Percentiles rank a stretch among this genome's conserved stretches.
Evolutionary conservation across 2,888 invertebrate species (phyloP).

Genomic region (Lasioglossum morio): DNA sequence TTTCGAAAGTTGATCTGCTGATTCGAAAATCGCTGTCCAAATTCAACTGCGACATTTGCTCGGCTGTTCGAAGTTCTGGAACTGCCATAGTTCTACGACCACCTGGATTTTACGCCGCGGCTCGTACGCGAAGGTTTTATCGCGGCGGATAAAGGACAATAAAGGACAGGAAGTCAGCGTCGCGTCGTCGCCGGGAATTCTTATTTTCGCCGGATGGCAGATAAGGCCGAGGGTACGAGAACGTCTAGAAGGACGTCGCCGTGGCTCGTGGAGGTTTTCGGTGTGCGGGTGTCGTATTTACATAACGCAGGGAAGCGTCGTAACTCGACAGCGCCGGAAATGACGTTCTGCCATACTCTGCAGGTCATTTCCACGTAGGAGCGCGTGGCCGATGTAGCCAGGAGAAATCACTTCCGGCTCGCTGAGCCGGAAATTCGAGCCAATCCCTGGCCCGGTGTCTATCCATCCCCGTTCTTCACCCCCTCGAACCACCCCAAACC

Average conservation of each 20-base stretch:
- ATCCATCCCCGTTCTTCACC: neutral
- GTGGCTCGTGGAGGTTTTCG: neutral
- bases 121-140: conserved; percentile 18
- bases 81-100: neutral
- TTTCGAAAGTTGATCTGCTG: neutral
- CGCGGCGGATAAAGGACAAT: conserved; percentile 20
- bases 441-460: conserved; percentile 67
- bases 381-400: conserved; percentile 69
- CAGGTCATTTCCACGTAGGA: conserved; percentile 76
- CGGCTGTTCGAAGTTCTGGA: neutral
- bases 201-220: conserved; percentile 6
- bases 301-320: conserved; percentile 66
- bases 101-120: neutral
- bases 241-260: conserved; percentile 6
- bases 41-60: neutral
- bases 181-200: conserved; percentile 24
- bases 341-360: conserved; percentile 72
- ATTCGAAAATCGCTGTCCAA: neutral
- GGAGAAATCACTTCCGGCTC: conserved; percentile 78
- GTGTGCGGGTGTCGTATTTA: conserved; percentile 57
- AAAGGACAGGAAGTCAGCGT: conserved; percentile 36
- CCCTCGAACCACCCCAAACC: neutral
- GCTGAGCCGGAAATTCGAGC: conserved; percentile 76
- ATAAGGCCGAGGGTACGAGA: neutral
- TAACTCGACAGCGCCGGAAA: conserved; percentile 70